Evolutionary conservation across 2,797 vertebrate species (phyloP), one percentile per base, ranked within the genome.

Genomic region (Darevskia nairensis): DNA sequence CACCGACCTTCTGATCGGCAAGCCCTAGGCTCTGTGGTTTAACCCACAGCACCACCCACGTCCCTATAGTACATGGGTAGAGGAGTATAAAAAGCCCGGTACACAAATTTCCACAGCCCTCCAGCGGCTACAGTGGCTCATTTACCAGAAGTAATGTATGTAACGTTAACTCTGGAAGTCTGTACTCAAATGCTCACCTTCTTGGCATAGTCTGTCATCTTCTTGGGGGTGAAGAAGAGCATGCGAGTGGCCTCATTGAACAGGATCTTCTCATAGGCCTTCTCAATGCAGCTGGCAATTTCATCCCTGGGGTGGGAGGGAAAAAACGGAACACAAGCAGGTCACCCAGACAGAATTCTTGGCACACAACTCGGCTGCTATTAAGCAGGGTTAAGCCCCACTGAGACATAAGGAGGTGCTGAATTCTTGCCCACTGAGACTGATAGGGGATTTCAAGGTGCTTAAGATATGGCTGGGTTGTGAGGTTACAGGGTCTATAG

Each of bases 161-260:
- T 55, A 55, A 55, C 3, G 0, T 55, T 55, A 55, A 55, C 50
- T 55, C 13, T 55, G 50, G 13, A 55, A 55, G 50, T 55, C 50
- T 55, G 13, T 55, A 55, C 50, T 55, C 50, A 55, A 55, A 15
- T 55, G 15, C 89, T 44, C 88, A 99, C 98, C 97, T 99, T 98
- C 92, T 98, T 99, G 80, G 98, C 98, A 1, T 99, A 99, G 8
- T 99, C 98, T 0, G 98, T 98, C 98, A 99, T 99, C 95, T 98
- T 98, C 94, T 98, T 98, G 10, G 98, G 97, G 2, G 97, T 97
- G 96, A 99, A 99, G 97, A 99, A 99, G 50, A 99, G 97, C 90
- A 98, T 98, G 25, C 98, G 96, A 0, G 98, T 98, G 79, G 98
- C 98, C 91, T 99, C 98, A 1, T 92, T 97, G 93, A 99, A 98